Evolutionary conservation across 2,797 vertebrate genomes (phyloP).

Genomic region (Sitta carolinensis): DNA sequence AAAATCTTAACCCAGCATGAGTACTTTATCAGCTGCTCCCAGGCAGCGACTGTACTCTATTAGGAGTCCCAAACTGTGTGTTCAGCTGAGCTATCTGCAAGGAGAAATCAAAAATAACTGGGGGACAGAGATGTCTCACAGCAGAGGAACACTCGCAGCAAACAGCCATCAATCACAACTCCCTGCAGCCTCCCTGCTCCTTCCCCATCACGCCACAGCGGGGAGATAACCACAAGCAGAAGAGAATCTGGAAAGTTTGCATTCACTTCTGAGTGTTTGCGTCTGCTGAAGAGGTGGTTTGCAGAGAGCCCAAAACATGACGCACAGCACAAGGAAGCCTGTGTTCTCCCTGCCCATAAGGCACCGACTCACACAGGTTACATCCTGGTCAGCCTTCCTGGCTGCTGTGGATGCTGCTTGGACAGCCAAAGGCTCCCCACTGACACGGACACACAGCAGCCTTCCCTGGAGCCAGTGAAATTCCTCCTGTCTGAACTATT

Average conservation of each 20-base stretch:
- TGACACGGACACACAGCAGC: not conserved
- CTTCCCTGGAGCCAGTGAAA: not conserved
- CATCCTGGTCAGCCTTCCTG: not conserved
- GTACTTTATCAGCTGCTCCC: conserved; percentile 48
- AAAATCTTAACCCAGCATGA: conserved; percentile 51
- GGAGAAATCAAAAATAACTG: not conserved
- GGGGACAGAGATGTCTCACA: not conserved
- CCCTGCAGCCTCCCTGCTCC: not conserved
- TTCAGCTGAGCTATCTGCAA: not conserved
- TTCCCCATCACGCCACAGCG: not conserved
- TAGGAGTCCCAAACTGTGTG: not conserved
- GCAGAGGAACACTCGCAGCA: not conserved
- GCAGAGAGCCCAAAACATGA: not conserved
- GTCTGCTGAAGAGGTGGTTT: not conserved
- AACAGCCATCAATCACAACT: not conserved
- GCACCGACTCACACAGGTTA: not conserved
- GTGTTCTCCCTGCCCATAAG: not conserved
- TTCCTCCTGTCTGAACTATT: not conserved
- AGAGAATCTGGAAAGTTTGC: conserved; percentile 28
- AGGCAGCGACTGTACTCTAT: not conserved
- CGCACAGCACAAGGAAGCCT: not conserved
- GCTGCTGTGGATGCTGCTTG: not conserved
- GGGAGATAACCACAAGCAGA: conserved; percentile 16
- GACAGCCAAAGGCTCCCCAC: not conserved
- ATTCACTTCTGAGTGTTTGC: not conserved